Base-by-base conservation (phyloP, 2,113 vertebrate species). In the Sclerurus mexicanus region DNA sequence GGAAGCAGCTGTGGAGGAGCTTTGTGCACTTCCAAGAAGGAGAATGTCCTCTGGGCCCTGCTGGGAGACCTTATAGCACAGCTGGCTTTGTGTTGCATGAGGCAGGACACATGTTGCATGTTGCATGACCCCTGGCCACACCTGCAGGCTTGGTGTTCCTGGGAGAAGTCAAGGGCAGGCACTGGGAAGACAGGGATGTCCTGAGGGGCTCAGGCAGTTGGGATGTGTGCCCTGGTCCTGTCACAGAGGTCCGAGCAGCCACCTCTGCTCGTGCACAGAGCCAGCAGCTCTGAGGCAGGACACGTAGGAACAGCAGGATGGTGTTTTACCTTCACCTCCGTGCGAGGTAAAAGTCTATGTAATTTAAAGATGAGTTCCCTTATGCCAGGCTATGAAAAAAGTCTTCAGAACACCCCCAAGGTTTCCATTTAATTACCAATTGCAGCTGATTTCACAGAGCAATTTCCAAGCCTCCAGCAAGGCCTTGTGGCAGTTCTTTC, bases 341-440 rank as follows among this genome's bases (percentile, higher is more conserved):
- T 18, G 76, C 33, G 92, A 90, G 69, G 87, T 75, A 75, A 83
- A 95, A 88, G 77, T 89, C 93, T 18, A 9, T 18, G 52, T 82
- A 59, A 92, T 91, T 92, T 94, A 90, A 88, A 96, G 93, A 82
- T 93, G 90, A 95, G 74, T 89, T 95, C 91, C 71, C 78, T 92
- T 96, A 62, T 64, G 60, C 87, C 49, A 53, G 75, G 69, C 60
- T 58, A 76, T 59, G 87, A 90, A 86, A 93, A 78, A 92, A 85
- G 67, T 93, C 78, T 76, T 92, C 92, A 92, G 89, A 95, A 94
- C 93, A 85, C 84, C 93, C 95, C 85, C 91, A 96, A 95, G 96
- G 93, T 96, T 96, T 95, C 94, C 56, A 89, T 94, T 96, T 96
- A 97, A 97, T 97, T 97, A 97, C 96, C 96, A 94, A 89, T 97